A percentile compares a stretch with the other conserved stretches of the same genome.
Conservation (phyloP, 2,888 invertebrate species). For the Keiferia lycopersicella region DNA sequence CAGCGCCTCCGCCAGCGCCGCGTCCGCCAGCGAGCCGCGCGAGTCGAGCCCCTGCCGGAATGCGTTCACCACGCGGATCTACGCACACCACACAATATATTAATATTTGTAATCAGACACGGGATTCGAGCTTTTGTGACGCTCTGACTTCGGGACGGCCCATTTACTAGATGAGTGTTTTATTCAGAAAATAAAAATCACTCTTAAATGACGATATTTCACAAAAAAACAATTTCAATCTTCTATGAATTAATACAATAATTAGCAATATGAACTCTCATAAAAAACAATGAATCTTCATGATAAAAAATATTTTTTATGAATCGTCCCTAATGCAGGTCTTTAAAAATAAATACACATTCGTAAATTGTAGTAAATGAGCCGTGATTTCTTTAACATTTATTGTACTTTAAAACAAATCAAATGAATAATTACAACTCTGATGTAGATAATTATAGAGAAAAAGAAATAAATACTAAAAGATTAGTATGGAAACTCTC, state of each 20-base stretch:
- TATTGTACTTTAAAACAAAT: not conserved
- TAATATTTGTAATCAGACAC: not conserved
- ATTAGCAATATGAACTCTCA: no score
- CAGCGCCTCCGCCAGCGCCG: slow-evolving; percentile 95
- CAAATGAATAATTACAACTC: not conserved
- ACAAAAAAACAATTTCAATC: no score
- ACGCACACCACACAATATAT: slow-evolving; percentile 56
- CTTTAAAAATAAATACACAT: no score
- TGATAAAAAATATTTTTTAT: no score
- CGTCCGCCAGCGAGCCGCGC: slow-evolving; percentile 95
- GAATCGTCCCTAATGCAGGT: no score
- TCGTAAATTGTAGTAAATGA: not conserved
- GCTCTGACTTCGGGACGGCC: slow-evolving; percentile 33
- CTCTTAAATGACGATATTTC: no score
- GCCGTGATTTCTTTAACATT: not conserved
- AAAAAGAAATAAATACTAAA: not conserved
- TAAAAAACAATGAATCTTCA: no score
- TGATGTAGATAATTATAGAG: not conserved
- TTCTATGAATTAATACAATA: no score
- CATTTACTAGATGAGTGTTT: no score
- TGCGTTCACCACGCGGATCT: slow-evolving; percentile 99
- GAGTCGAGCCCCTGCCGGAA: slow-evolving; percentile 99
- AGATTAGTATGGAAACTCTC: slow-evolving; percentile 2
- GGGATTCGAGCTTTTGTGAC: slow-evolving; percentile 30
- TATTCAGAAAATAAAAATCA: no score